Evolutionary conservation across 2,888 invertebrate species (phyloP).

Genomic region (Diadegma fenestrale): DNA sequence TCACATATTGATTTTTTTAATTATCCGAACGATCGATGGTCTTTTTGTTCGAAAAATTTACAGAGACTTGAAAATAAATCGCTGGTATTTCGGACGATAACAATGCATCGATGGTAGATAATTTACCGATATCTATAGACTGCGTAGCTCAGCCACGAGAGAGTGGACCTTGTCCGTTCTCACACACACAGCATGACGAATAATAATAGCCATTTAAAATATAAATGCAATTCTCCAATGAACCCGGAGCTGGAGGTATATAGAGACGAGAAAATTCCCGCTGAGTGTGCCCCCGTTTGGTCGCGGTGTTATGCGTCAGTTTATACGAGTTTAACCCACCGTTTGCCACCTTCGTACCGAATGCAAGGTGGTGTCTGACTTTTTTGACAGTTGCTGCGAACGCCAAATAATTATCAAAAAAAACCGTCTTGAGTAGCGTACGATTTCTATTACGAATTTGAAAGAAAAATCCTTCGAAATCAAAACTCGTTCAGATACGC

Average conservation of each 20-base stretch:
- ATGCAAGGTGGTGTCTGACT: conserved; percentile 59
- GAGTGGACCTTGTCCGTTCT: conserved; percentile 35
- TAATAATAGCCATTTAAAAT: conserved; percentile 64
- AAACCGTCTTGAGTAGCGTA: not conserved
- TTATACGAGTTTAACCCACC: conserved; percentile 40
- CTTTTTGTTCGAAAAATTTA: too few relatives aligned
- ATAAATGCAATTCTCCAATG: conserved; percentile 58
- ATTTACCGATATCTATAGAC: conserved; percentile 23
- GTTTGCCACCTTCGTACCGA: conserved; percentile 49
- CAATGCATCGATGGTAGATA: conserved; percentile 40
- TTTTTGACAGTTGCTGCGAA: conserved; percentile 60
- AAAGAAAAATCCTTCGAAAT: not conserved
- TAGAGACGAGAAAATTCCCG: conserved; percentile 27
- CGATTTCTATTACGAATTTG: not conserved
- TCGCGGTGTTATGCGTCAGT: conserved; percentile 57
- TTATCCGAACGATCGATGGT: too few relatives aligned
- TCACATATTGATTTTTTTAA: too few relatives aligned
- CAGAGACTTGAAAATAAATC: too few relatives aligned
- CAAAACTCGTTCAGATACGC: not conserved
- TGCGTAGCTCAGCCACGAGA: conserved; percentile 11
- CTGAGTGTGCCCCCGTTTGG: conserved; percentile 29
- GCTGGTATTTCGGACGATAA: conserved; percentile 21
- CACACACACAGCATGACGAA: conserved; percentile 50
- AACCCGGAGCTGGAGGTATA: conserved; percentile 32
- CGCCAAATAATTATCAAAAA: conserved; percentile 9